Conservation (phyloP, 2,113 vertebrate species). For the Corydoras maculifer region DNA sequence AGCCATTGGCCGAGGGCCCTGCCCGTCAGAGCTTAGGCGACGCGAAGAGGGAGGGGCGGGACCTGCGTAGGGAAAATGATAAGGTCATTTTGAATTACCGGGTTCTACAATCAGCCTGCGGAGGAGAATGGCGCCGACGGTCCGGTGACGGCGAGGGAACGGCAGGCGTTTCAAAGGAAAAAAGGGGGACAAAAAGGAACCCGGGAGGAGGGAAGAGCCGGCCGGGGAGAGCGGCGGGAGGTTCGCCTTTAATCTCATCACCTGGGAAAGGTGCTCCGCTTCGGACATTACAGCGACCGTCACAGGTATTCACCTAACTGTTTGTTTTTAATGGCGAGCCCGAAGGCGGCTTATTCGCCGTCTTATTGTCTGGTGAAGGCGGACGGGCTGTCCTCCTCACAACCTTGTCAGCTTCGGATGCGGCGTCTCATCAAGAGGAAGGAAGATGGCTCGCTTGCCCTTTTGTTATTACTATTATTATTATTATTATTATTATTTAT, state of each 20-base stretch:
- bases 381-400: slow-evolving; percentile 1
- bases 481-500: too few species aligned
- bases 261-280: slow-evolving; percentile 50
- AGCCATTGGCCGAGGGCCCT: slow-evolving; percentile 44
- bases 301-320: slow-evolving; percentile 50
- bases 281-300: slow-evolving; percentile 41
- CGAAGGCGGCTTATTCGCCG: slow-evolving; percentile 16
- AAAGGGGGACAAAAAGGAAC: slow-evolving; percentile 28
- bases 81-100: slow-evolving; percentile 74
- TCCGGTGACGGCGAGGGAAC: slow-evolving; percentile 14
- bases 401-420: slow-evolving; percentile 1
- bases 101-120: slow-evolving; percentile 43
- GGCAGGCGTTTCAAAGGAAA: slow-evolving; percentile 11
- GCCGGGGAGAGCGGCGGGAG: slow-evolving; percentile 42
- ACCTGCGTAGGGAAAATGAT: slow-evolving; percentile 61
- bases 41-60: slow-evolving; percentile 56
- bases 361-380: neutral
- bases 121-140: slow-evolving; percentile 47
- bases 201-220: slow-evolving; percentile 27
- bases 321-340: neutral
- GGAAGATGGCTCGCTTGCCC: neutral
- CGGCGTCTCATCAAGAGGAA: neutral
- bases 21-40: slow-evolving; percentile 46
- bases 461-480: too few species aligned
- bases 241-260: slow-evolving; percentile 65